Evolutionary conservation across 2,113 vertebrate genomes (phyloP), one percentile per base, ranked within the genome.

Genomic region (Otis tarda): DNA sequence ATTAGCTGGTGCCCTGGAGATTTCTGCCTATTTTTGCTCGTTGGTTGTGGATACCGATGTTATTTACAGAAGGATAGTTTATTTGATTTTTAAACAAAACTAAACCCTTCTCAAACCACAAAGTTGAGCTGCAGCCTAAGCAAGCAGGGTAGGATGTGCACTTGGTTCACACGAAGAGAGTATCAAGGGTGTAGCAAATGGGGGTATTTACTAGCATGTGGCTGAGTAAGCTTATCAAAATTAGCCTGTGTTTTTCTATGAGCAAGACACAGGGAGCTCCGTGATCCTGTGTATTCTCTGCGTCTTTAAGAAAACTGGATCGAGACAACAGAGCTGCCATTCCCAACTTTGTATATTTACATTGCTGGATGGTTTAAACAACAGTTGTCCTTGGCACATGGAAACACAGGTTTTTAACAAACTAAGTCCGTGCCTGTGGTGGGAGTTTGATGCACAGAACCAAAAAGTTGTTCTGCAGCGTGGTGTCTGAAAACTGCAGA

Each of bases 21-120:
- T 91, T 87, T 87, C 65, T 31, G 61, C 89, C 49, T n/a, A 1
- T 60, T 73, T 92, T 92, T 93, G 49, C 67, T 90, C 93, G 74
- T 87, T 57, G 63, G 31, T 84, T 69, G 75, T 89, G 91, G 81
- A 89, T 92, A 81, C 68, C 12, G 3, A 64, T 45, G 28, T 91
- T 94, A 85, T 82, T 94, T 87, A 85, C 74, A 87, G 61, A 52
- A 84, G 43, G 77, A 69, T 7, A 47, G 93, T 87, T 96, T 95
- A 85, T 91, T 63, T 76, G 70, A 74, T 61, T 85, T 94, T 89
- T 95, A 94, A 95, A 95, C 87, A 90, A 80, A 70, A 50, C 56
- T n/a, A 89, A 96, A 52, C 61, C 45, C 57, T 81, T 82, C 57
- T 73, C 56, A 59, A 73, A 39, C 61, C 67, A 70, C 75, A 19